phyloP scores from a whole-genome alignment of 92 coral and sea anemone species.

The Muricea muricata region DNA sequence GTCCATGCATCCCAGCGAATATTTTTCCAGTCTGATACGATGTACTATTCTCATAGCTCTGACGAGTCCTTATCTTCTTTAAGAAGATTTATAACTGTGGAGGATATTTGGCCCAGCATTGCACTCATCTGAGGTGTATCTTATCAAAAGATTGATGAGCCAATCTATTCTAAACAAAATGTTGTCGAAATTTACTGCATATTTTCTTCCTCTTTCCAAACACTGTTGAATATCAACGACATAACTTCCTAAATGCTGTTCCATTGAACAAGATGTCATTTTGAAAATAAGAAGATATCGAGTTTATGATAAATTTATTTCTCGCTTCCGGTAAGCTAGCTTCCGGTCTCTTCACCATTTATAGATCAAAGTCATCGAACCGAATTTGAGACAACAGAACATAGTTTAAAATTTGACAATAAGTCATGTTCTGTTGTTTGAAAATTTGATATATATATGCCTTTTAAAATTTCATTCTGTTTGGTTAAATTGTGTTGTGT shows the following conservation, averaged over 20 bases:
- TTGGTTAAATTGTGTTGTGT: conserved; percentile 13
- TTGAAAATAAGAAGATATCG: background rate
- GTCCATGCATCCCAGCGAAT: conserved; percentile 53
- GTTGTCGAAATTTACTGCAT: background rate
- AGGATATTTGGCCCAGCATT: background rate
- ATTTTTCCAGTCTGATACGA: conserved; percentile 29
- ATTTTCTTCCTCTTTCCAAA: background rate
- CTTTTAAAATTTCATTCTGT: too few species aligned
- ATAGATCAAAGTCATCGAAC: background rate
- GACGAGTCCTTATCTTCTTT: conserved; percentile 43
- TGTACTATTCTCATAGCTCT: background rate
- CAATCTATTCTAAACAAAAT: background rate
- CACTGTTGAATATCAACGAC: conserved; percentile 6
- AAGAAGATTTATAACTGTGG: conserved; percentile 20
- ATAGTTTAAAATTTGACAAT: background rate
- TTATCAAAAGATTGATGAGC: background rate
- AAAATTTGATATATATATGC: too few species aligned
- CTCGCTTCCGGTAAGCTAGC: too few species aligned
- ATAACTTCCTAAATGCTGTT: conserved; percentile 1
- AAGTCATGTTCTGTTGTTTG: conserved; percentile 12
- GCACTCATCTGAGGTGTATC: background rate
- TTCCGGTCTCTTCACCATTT: background rate
- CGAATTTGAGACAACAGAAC: background rate
- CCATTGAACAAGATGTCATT: background rate
- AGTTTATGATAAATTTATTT: too few species aligned